A percentile compares a stretch with the other conserved stretches of the same genome.
Conservation (phyloP, 1,140 invertebrate genomes). For the Mizuhopecten yessoensis region DNA sequence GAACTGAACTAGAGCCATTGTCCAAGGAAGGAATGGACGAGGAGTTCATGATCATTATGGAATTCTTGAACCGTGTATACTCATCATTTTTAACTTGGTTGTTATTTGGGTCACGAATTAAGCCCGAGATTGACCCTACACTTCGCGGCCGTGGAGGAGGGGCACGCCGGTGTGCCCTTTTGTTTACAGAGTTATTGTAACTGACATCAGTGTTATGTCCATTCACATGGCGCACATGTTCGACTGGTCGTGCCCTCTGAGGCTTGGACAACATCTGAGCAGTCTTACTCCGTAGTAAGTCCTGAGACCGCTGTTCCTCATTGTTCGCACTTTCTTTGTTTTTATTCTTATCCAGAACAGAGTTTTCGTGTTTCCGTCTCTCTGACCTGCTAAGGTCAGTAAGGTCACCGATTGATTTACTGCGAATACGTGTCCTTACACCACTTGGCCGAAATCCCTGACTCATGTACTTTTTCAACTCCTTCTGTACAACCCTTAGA, state of each 20-base stretch:
- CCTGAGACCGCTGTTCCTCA: neutral
- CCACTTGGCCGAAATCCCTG: neutral
- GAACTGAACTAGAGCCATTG: neutral
- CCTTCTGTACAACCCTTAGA: constrained; percentile 21
- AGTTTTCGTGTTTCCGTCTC: neutral
- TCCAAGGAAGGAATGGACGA: neutral
- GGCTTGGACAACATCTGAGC: constrained; percentile 11
- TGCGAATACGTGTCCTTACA: constrained; percentile 9
- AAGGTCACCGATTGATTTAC: neutral
- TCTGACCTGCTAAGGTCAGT: neutral
- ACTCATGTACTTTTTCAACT: neutral
- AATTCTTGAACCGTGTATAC: constrained; percentile 12
- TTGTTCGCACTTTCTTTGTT: neutral
- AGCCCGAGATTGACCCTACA: neutral
- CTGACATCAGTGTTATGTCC: neutral
- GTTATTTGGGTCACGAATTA: constrained; percentile 30
- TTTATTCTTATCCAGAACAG: neutral
- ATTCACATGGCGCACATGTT: neutral
- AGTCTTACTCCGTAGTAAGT: neutral
- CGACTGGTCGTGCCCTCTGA: neutral
- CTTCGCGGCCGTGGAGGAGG: neutral
- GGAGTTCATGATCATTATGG: neutral
- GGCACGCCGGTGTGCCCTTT: neutral
- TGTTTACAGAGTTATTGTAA: neutral
- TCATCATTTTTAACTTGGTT: constrained; percentile 35